Percentiles rank a stretch among this genome's conserved stretches.
These are phyloP conservation scores for Aspidiotus rigidus DNA, from an alignment of 2,888 invertebrate species.

Conservation along the genomic window DNA sequence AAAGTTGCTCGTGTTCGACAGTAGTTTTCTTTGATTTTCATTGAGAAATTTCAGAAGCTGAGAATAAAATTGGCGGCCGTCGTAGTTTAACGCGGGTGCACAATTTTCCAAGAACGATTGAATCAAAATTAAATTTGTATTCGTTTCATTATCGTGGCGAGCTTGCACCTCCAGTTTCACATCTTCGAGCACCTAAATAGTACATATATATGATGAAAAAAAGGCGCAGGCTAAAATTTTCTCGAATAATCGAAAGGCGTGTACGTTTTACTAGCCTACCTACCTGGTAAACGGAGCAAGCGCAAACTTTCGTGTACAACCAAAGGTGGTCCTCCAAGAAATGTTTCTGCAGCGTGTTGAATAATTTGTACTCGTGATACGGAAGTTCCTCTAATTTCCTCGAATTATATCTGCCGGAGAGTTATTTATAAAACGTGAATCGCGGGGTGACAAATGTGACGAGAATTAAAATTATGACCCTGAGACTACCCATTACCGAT, in stretches of 20 bases:
- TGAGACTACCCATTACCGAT: neutral
- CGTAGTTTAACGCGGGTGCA: conserved; percentile 60
- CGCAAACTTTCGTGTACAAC: conserved; percentile 70
- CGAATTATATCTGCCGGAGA: conserved; percentile 54
- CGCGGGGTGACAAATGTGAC: neutral
- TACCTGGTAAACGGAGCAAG: conserved; percentile 61
- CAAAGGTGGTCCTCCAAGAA: conserved; percentile 68
- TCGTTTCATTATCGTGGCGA: conserved; percentile 40
- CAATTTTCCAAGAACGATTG: conserved; percentile 54
- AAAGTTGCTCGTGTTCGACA: conserved; percentile 15
- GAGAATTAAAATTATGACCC: neutral
- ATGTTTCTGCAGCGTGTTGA: conserved; percentile 54
- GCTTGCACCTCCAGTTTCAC: conserved; percentile 48
- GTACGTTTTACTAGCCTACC: conserved; percentile 2
- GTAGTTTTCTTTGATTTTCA: conserved; percentile 19
- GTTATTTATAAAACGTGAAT: no score
- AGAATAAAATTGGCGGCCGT: conserved; percentile 72
- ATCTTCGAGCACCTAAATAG: conserved; percentile 57
- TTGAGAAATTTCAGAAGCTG: conserved; percentile 43
- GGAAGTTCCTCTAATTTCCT: conserved; percentile 75
- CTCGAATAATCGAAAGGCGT: no score
- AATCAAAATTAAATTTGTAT: conserved; percentile 50
- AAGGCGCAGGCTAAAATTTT: no score
- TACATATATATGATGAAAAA: neutral
- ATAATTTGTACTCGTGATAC: conserved; percentile 53